Evolutionary conservation across 2,888 invertebrate genomes (phyloP), one percentile per base, ranked within the genome.

Genomic region (Aporophyla nigra): DNA sequence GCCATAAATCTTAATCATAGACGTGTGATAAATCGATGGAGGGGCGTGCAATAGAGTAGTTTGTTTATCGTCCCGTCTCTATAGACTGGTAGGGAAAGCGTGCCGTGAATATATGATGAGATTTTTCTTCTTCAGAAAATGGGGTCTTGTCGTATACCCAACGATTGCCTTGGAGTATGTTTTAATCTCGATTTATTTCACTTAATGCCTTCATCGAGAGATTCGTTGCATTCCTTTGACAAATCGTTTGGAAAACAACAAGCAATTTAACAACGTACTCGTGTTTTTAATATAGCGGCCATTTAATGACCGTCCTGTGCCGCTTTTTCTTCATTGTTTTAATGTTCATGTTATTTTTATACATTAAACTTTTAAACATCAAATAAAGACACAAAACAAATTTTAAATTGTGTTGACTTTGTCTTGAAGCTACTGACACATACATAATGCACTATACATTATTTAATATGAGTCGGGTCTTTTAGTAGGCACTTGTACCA

Each of bases 11-110:
- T 87, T 82, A 88, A 88, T 88, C 80, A 88, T 86, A 77, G 86
- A 85, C 86, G 80, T 86, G 84, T 86, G 86, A 90, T 90, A 89
- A 88, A 90, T 90, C 88, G 86, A 90, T 87, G 75, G 74, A 86
- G 82, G 79, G 82, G 83, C 83, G 86, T 77, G 87, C 80, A 83
- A 83, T 83, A 82, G 76, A 87, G 83, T 88, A 88, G 87, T 88
- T 87, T 88, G 86, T 88, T 86, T 88, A 88, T 87, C 79, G 80
- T 72, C 79, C 71, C 85, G 76, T 83, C 83, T 88, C 78, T 76
- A 79, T 80, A 82, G 83, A 82, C 76, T 79, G 82, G 81, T 79
- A 80, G 70, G 72, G 71, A 73, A 82, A 82, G 67, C 88, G 86
- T 79, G 87, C 71, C 71, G 73, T 71, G 87, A 88, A 87, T 87